phyloP scores from a whole-genome alignment of 2,888 invertebrate species.

The Pachydiplax longipennis region DNA sequence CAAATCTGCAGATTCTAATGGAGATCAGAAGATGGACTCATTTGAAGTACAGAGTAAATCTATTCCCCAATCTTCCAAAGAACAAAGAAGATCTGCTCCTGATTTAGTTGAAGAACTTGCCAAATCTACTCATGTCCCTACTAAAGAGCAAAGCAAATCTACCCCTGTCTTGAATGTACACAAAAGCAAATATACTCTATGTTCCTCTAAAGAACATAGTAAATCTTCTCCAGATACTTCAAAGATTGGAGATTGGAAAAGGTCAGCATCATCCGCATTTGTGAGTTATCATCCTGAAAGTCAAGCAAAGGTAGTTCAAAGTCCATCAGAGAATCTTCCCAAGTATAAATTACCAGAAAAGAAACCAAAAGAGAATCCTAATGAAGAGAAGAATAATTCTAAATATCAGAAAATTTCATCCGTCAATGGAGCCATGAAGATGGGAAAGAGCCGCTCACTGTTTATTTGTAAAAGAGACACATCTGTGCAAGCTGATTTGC shows the following conservation, averaged over 20 bases:
- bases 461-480: neutral
- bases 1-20: neutral
- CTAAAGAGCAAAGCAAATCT: too few species aligned
- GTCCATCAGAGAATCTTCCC: neutral
- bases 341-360: neutral
- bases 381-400: neutral
- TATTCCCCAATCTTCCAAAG: too few species aligned
- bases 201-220: neutral
- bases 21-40: neutral
- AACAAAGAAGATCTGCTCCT: too few species aligned
- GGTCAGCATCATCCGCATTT: slow-evolving; percentile 14
- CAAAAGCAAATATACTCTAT: too few species aligned
- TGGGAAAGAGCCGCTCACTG: neutral
- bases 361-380: neutral
- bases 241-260: neutral
- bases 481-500: neutral
- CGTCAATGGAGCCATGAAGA: neutral
- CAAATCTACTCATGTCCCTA: too few species aligned
- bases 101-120: too few species aligned
- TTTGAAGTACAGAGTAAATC: too few species aligned
- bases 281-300: neutral
- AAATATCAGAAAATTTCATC: too few species aligned
- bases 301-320: neutral
- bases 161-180: too few species aligned
- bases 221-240: neutral